Evolutionary conservation across 64 coral and sea anemone genomes (phyloP).

Genomic region (Porites lutea): DNA sequence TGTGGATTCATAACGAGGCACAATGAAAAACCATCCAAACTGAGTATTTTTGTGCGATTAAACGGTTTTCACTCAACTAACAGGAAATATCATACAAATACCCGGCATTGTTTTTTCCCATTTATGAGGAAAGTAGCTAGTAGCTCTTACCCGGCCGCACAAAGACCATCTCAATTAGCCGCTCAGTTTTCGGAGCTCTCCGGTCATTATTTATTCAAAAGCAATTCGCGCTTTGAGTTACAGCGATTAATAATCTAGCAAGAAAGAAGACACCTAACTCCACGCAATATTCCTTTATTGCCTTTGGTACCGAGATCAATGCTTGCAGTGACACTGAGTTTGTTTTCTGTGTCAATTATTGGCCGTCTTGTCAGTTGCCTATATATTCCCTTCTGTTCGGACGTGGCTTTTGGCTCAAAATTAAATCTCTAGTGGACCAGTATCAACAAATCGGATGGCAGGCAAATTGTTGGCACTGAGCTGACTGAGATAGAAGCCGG

Average conservation of each 20-base stretch:
- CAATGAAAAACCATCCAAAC: neutral
- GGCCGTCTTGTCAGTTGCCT: neutral
- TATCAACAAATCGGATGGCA: constrained; percentile 1
- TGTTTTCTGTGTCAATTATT: constrained; percentile 30
- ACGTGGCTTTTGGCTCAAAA: neutral
- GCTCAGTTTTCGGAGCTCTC: neutral
- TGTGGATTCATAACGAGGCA: neutral
- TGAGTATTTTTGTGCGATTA: neutral
- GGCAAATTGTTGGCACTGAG: neutral
- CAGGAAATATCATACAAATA: neutral
- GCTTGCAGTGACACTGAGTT: neutral
- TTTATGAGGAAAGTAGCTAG: neutral
- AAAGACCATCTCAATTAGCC: constrained; percentile 23
- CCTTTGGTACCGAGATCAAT: neutral
- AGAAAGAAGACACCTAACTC: neutral
- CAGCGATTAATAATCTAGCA: constrained; percentile 4
- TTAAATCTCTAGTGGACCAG: neutral
- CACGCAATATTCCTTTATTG: neutral
- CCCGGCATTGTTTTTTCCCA: neutral
- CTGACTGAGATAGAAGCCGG: no score
- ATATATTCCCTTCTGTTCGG: neutral
- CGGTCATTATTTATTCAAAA: constrained; percentile 43
- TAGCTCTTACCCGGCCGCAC: neutral
- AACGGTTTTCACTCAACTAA: neutral
- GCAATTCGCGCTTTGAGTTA: neutral